Base-by-base conservation (phyloP, 2,888 invertebrate genomes). In the Apantesis nais region DNA sequence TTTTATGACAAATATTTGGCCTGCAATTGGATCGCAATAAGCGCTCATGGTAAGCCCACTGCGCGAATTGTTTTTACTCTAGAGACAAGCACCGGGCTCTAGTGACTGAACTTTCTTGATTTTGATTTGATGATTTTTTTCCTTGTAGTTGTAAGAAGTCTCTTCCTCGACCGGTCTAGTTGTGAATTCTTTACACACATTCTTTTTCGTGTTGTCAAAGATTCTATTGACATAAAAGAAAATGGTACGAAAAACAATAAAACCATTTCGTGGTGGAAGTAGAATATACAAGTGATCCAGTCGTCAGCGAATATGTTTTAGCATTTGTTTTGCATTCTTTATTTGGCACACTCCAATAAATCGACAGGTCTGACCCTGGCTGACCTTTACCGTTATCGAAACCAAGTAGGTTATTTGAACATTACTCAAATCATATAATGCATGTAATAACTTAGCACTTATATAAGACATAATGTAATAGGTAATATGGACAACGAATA, bases 381-480 rank as follows among this genome's bases (percentile, higher is more conserved):
- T 67, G 70, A 70, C 70, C 70, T 63, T 67, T 66, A 22, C 25
- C 48, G 52, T 31, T 61, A 65, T 58, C 25, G 58, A n/a, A 29
- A 3, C 41, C 19, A 29, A 58, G 19, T 58, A 19, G 19, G 39
- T 58, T 31, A 61, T 61, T 67, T 67, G 55, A 66, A 60, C 60
- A 8, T 48, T 52, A 52, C 52, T n/a, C 37, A 62, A 37, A 63
- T 25, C 25, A 39, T 29, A 41, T 58, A 29, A 29, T 58, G 16
- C 58, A 58, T 58, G 58, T 16, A 58, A 29, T 58, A 58, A 58
- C 58, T 16, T 58, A 16, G 1, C 7, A 58, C 58, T 58, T 58
- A 58, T 16, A 29, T 58, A 29, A 58, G 58, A 7, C 16, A 7
- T 8, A 16, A 12, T 55, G 12, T 52, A 52, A n/a, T 52, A n/a